phyloP scores from a whole-genome alignment of 1,140 invertebrate genomes.

The Pteromalus puparum region DNA sequence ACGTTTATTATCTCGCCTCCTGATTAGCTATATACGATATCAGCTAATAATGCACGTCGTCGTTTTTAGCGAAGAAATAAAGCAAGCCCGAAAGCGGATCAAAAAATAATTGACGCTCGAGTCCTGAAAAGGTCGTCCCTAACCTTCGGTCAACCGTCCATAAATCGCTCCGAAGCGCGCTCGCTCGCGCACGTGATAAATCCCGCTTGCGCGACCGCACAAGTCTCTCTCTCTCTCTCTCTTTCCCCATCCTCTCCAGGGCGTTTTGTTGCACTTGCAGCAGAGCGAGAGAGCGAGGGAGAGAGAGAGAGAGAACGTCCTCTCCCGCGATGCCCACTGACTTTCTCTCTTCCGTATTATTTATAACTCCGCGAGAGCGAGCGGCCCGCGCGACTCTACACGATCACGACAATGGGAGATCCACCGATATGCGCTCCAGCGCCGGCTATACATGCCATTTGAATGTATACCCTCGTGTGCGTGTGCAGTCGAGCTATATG shows the following conservation, averaged over 20 bases:
- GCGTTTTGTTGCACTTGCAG: slow-evolving; percentile 48
- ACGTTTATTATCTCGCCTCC: neutral
- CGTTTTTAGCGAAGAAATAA: neutral
- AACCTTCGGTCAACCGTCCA: slow-evolving; percentile 11
- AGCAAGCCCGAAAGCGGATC: neutral
- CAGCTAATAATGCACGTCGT: neutral
- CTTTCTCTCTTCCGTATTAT: slow-evolving; percentile 48
- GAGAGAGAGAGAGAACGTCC: neutral
- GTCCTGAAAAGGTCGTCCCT: neutral
- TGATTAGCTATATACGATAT: neutral
- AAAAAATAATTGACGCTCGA: slow-evolving; percentile 40
- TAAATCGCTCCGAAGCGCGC: slow-evolving; percentile 22
- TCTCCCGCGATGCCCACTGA: neutral
- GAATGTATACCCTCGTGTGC: neutral
- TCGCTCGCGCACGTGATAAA: slow-evolving; percentile 48
- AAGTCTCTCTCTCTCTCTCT: neutral
- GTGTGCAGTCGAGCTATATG: neutral
- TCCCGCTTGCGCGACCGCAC: slow-evolving; percentile 9
- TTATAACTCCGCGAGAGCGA: slow-evolving; percentile 30
- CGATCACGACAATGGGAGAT: slow-evolving; percentile 42
- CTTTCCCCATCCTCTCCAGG: slow-evolving; percentile 12
- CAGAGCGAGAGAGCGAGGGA: neutral
- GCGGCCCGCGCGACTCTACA: slow-evolving; percentile 10
- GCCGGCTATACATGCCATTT: slow-evolving; percentile 13
- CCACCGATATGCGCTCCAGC: neutral